A percentile compares a stretch with the other conserved stretches of the same genome.
These are phyloP conservation scores for Brassicogethes aeneus DNA, from an alignment of 2,888 invertebrate species.

Conservation along the genomic window DNA sequence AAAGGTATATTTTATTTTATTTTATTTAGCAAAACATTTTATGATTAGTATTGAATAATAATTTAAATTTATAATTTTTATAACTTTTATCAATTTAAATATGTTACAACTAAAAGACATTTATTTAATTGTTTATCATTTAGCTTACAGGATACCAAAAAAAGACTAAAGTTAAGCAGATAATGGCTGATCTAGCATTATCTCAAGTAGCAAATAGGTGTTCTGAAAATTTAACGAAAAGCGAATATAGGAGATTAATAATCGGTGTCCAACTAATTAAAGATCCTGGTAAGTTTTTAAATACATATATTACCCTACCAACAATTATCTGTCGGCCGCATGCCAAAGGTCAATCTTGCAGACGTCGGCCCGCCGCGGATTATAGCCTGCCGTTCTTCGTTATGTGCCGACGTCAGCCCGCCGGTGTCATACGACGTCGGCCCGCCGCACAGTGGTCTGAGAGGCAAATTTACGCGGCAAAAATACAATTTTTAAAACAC, in stretches of 20 bases:
- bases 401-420: too few relatives aligned
- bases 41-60: not conserved
- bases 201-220: constrained; percentile 83
- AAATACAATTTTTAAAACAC: too few relatives aligned
- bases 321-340: too few relatives aligned
- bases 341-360: too few relatives aligned
- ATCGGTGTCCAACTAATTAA: constrained; percentile 89
- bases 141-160: constrained; percentile 68
- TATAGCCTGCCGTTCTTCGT: too few relatives aligned
- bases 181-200: constrained; percentile 87
- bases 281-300: constrained; percentile 68
- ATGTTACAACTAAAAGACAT: too few relatives aligned
- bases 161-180: constrained; percentile 80
- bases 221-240: constrained; percentile 74
- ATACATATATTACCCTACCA: too few relatives aligned
- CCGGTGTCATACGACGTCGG: too few relatives aligned
- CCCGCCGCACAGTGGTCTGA: too few relatives aligned
- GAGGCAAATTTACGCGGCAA: too few relatives aligned
- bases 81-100: too few relatives aligned
- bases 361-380: too few relatives aligned
- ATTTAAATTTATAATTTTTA: not conserved
- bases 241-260: constrained; percentile 82
- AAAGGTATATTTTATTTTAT: constrained; percentile 48
- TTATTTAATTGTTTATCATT: constrained; percentile 19
- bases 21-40: constrained; percentile 5